Conservation (phyloP, 2,888 invertebrate genomes). For the Chorisops tibialis region DNA sequence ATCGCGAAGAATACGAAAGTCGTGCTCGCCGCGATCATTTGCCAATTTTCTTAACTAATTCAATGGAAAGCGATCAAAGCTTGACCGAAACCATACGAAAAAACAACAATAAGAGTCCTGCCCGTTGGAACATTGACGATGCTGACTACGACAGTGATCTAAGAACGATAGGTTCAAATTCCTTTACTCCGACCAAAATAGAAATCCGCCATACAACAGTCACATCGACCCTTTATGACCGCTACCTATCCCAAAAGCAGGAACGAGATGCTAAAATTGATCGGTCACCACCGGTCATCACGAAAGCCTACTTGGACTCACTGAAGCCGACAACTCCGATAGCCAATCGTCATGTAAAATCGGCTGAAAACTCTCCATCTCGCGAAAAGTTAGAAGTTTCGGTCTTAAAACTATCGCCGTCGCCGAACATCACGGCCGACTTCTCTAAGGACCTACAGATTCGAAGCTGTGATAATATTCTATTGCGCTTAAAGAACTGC, state of each 20-base stretch:
- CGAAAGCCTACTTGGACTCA: slow-evolving; percentile 43
- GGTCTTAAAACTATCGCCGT: neutral
- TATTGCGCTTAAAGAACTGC: slow-evolving; percentile 15
- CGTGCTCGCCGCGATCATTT: slow-evolving; percentile 50
- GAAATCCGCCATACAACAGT: slow-evolving; percentile 52
- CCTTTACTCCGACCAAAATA: slow-evolving; percentile 46
- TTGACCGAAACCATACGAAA: neutral
- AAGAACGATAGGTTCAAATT: neutral
- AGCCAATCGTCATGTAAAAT: slow-evolving; percentile 34
- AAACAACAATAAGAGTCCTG: slow-evolving; percentile 18
- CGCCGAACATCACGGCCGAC: slow-evolving; percentile 21
- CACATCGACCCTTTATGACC: slow-evolving; percentile 51
- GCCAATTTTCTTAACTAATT: slow-evolving; percentile 38
- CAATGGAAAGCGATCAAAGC: neutral
- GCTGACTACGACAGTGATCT: neutral
- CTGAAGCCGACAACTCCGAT: slow-evolving; percentile 21
- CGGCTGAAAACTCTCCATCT: slow-evolving; percentile 41
- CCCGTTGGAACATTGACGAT: neutral
- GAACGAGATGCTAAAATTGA: slow-evolving; percentile 46
- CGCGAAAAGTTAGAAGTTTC: slow-evolving; percentile 27
- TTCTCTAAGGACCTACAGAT: slow-evolving; percentile 36
- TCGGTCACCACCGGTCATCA: slow-evolving; percentile 43
- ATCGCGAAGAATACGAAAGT: slow-evolving; percentile 50
- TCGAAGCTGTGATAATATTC: slow-evolving; percentile 42
- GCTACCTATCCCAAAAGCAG: slow-evolving; percentile 49